phyloP scores from a whole-genome alignment of 1,140 invertebrate genomes.

The Achroia grisella region DNA sequence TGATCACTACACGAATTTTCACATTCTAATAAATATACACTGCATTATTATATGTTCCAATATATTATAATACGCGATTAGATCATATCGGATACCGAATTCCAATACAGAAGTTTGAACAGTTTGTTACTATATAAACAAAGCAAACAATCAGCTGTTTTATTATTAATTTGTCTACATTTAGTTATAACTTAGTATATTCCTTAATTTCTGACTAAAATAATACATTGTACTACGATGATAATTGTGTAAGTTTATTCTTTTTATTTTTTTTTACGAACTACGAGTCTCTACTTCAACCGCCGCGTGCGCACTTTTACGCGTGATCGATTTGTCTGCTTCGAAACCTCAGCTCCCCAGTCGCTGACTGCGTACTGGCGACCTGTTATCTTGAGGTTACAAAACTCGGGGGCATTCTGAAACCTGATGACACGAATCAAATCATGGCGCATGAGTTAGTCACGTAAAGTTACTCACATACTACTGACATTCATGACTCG shows the following conservation, averaged over 20 bases:
- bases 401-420: neutral
- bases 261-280: neutral
- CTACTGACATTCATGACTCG: neutral
- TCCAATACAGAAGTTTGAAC: slow-evolving; percentile 31
- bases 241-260: too few species aligned
- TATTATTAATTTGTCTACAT: too few species aligned
- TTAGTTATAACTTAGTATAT: too few species aligned
- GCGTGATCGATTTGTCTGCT: slow-evolving; percentile 38
- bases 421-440: neutral
- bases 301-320: slow-evolving; percentile 43
- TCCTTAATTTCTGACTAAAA: too few species aligned
- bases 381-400: slow-evolving; percentile 51
- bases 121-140: slow-evolving; percentile 48
- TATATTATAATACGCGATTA: slow-evolving; percentile 23
- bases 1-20: slow-evolving; percentile 27
- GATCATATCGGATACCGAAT: slow-evolving; percentile 33
- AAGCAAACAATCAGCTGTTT: slow-evolving; percentile 8
- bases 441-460: neutral
- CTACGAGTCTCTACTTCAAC: neutral
- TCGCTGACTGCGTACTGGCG: slow-evolving; percentile 23
- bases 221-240: too few species aligned
- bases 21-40: slow-evolving; percentile 4
- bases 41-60: too few species aligned
- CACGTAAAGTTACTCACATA: neutral
- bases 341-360: slow-evolving; percentile 11